Evolutionary conservation across 2,797 vertebrate species (phyloP).

Genomic region (Naso thynnoides): DNA sequence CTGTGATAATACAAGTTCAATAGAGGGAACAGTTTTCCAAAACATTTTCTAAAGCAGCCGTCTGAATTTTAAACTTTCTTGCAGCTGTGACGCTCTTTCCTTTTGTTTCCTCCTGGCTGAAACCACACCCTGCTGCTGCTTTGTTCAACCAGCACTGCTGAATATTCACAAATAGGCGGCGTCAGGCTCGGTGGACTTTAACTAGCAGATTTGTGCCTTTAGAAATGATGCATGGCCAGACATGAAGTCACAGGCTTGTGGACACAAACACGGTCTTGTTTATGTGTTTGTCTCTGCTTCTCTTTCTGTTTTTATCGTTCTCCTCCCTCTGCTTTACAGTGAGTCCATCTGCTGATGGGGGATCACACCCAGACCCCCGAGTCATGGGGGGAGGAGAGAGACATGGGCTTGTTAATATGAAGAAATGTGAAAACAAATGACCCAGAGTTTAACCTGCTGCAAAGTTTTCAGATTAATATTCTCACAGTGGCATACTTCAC

Average conservation of each 20-base stretch:
- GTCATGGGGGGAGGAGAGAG: neutral
- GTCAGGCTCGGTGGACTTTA: constrained; percentile 31
- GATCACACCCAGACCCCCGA: constrained; percentile 61
- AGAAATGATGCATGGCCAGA: constrained; percentile 46
- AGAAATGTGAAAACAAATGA: constrained; percentile 25
- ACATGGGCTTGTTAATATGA: constrained; percentile 26
- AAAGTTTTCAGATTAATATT: neutral
- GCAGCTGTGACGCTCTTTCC: constrained; percentile 30
- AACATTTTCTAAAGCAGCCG: neutral
- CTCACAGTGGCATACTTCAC: too few species aligned
- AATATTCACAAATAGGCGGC: constrained; percentile 74
- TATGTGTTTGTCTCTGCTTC: constrained; percentile 33
- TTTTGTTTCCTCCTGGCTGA: constrained; percentile 61
- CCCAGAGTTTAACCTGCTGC: neutral
- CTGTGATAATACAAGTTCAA: neutral
- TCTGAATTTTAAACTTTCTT: constrained; percentile 52
- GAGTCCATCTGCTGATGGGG: constrained; percentile 65
- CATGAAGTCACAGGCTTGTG: constrained; percentile 47
- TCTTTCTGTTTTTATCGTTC: neutral
- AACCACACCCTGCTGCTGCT: constrained; percentile 77
- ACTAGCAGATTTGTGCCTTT: constrained; percentile 37
- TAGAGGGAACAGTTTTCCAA: neutral
- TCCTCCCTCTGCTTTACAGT: constrained; percentile 50
- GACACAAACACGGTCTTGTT: constrained; percentile 55
- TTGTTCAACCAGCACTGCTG: constrained; percentile 66